Base-by-base conservation (phyloP, 2,888 invertebrate species). In the Rhodophaea formosa region DNA sequence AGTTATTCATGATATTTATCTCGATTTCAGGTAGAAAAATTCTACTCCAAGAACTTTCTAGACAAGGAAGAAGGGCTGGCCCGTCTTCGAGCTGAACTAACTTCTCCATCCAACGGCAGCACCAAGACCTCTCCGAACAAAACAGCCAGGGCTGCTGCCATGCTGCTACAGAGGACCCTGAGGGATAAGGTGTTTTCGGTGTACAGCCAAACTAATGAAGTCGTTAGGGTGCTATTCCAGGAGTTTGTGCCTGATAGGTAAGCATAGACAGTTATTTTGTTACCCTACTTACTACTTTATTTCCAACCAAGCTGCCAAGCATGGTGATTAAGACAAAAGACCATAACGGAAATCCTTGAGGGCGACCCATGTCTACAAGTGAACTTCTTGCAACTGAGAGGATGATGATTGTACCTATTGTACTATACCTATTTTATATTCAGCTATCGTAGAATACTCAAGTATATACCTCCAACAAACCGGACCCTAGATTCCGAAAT, bases 101-200 rank as follows among this genome's bases (percentile, higher is more conserved):
- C 84, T 0, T 77, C 84, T 1, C 89, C 90, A 0, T 82, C 89
- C 0, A 87, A 84, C 51, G 88, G 88, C 7, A 88, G 84, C 59
- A 79, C 79, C 1, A 89, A 88, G 72, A 90, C 88, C 0, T 92
- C 92, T 0, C 93, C 95, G 0, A 96, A 96, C 79, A 97, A 97
- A 84, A 95, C 95, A 0, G 96, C 96, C 0, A 89, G 97, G 16
- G 97, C 97, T 0, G 95, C 97, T 0, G 95, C 96, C 56, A 92
- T 96, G 62, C 80, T 97, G 17, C 83, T 97, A 39, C 97, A 97
- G 79, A 92, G 97, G 57, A 94, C 96, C 0, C 91, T 97, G 55
- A 92, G 97, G 51, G 97, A 97, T 79, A 97, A 97, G 76, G 97
- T 97, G 14, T 97, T 96, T 82, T 96, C 96, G 0, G 97, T 97